Evolutionary conservation across 2,113 vertebrate species (phyloP).

Genomic region (Dendrocopos noguchii): DNA sequence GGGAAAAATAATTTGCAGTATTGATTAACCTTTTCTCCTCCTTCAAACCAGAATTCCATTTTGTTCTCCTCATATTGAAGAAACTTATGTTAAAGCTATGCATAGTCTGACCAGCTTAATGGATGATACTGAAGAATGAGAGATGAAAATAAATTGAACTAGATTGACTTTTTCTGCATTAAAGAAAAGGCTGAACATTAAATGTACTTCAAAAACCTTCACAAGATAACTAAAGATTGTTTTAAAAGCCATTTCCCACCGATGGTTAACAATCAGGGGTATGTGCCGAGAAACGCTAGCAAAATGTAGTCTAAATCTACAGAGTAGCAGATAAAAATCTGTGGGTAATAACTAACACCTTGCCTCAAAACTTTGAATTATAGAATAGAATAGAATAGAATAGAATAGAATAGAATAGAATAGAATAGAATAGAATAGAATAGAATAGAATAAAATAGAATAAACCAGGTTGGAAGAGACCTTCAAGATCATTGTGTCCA

Average conservation of each 20-base stretch:
- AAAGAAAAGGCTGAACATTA: background rate
- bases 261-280: background rate
- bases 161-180: background rate
- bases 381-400: no score
- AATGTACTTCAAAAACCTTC: background rate
- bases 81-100: background rate
- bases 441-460: no score
- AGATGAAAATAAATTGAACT: background rate
- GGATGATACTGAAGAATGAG: background rate
- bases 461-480: no score
- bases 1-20: background rate
- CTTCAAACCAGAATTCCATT: background rate
- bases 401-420: no score
- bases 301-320: background rate
- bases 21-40: background rate
- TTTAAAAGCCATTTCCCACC: background rate
- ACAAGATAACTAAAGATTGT: background rate
- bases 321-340: background rate
- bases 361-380: background rate
- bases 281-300: background rate
- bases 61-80: background rate
- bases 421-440: no score
- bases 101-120: background rate
- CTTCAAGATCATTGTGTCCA: no score
- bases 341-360: background rate